A percentile compares a stretch with the other conserved stretches of the same genome.
Evolutionary conservation across 2,113 vertebrate species (phyloP).

Genomic region (Gymnocephalus cernua): DNA sequence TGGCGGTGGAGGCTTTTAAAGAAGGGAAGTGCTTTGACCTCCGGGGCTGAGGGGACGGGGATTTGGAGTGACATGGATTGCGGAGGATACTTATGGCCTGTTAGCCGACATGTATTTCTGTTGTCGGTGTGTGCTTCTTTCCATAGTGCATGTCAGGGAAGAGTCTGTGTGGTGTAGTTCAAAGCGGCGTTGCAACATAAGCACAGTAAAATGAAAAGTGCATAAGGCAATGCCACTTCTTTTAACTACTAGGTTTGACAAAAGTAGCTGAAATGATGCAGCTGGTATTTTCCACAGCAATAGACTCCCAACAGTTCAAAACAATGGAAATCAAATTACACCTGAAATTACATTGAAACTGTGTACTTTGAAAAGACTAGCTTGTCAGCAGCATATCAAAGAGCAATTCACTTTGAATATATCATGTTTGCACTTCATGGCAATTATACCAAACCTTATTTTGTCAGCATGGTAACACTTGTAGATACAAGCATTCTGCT

Average conservation of each 20-base stretch:
- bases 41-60: constrained; percentile 30
- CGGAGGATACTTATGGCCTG: constrained; percentile 63
- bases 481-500: neutral
- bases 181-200: constrained; percentile 47
- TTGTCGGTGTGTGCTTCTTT: constrained; percentile 36
- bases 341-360: constrained; percentile 65
- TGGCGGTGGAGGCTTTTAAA: constrained; percentile 57
- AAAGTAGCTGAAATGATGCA: constrained; percentile 71
- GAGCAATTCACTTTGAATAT: constrained; percentile 64
- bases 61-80: constrained; percentile 65
- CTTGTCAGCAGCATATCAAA: constrained; percentile 60
- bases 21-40: constrained; percentile 63
- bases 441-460: constrained; percentile 67
- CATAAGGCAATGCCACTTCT: constrained; percentile 16
- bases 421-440: constrained; percentile 64
- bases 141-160: constrained; percentile 58
- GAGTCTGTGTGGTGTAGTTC: constrained; percentile 39
- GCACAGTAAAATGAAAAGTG: constrained; percentile 32
- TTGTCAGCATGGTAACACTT: constrained; percentile 57
- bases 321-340: constrained; percentile 75
- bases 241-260: constrained; percentile 56
- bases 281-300: constrained; percentile 62
- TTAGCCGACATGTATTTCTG: constrained; percentile 65
- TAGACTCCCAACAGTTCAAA: constrained; percentile 48
- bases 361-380: constrained; percentile 16